Percentiles rank a stretch among this genome's conserved stretches.
phyloP scores from a whole-genome alignment of 2,888 invertebrate genomes.

The Allolobophora icterica region DNA sequence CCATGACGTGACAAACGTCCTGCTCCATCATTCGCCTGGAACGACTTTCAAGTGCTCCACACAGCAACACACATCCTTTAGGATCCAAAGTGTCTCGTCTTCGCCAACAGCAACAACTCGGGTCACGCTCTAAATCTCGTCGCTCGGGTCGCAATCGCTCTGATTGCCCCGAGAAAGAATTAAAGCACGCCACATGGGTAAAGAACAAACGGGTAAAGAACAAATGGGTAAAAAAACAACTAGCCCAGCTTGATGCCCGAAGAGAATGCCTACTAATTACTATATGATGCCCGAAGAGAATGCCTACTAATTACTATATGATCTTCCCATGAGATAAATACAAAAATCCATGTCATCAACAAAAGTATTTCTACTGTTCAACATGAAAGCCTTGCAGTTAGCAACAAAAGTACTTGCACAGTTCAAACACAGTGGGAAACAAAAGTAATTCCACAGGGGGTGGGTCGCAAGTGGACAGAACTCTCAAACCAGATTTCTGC shows the following conservation, averaged over 20 bases:
- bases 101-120: neutral
- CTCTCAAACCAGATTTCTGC: no score
- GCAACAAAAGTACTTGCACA: no score
- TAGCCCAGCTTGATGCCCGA: neutral
- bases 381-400: no score
- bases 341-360: no score
- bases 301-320: no score
- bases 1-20: no score
- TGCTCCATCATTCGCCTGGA: neutral
- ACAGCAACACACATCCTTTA: neutral
- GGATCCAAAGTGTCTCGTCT: neutral
- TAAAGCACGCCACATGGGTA: neutral
- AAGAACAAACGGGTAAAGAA: neutral
- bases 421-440: no score
- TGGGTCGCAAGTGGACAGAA: no score
- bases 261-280: no score
- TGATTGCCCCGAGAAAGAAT: neutral
- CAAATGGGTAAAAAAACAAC: neutral
- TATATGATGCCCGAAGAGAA: neutral
- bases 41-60: neutral
- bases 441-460: no score
- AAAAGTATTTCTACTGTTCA: no score
- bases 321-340: no score
- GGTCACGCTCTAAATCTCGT: neutral
- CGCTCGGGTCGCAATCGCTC: neutral